Base-by-base conservation (phyloP, 2,888 invertebrate species). In the Ophioninae sp. region DNA sequence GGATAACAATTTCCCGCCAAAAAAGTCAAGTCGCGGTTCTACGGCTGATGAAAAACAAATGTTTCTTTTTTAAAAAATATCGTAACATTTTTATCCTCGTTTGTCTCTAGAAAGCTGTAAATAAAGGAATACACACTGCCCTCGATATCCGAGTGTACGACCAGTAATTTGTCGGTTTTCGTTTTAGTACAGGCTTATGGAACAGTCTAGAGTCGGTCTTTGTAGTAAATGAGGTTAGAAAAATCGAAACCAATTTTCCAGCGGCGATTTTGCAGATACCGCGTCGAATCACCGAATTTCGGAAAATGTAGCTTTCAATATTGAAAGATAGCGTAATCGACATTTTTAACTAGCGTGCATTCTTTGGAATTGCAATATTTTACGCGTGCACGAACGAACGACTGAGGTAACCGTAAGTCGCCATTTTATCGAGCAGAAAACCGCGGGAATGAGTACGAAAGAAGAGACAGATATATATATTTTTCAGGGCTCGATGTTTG, bases 1-100 rank as follows among this genome's bases (percentile, higher is more conserved):
- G 20, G 37, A 67, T 20, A 20, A 20, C 56, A 30, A 6, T 44
- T 67, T 56, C 70, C 68, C 70, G 61, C 68, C 56, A 37, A 56
- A 70, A 57, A 62, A 75, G 56, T 17, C 50, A 17, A 13, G 50
- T 13, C 13, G 13, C 13, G 50, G 50, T 50, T 50, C 17, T n/a
- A 50, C 3, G 13, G 17, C 0, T 5, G 44, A 17, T 50, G 17
- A 17, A 17, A 6, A 50, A 5, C 13, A 50, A 6, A 17, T 5
- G 50, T 13, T 10, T 17, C 17, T 17, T 50, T 50, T 50, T 50
- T 10, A 17, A 17, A 13, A 13, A 10, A 17, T 50, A 50, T 50
- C 17, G 5, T 17, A 6, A 50, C 50, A 50, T 13, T 50, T 50
- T 50, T 50, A 17, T 50, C 0, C 13, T 50, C 17, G 50, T 50